These are phyloP conservation scores for Tetheella fluctuosa DNA, from an alignment of 2,888 invertebrate genomes.

Conservation along the genomic window DNA sequence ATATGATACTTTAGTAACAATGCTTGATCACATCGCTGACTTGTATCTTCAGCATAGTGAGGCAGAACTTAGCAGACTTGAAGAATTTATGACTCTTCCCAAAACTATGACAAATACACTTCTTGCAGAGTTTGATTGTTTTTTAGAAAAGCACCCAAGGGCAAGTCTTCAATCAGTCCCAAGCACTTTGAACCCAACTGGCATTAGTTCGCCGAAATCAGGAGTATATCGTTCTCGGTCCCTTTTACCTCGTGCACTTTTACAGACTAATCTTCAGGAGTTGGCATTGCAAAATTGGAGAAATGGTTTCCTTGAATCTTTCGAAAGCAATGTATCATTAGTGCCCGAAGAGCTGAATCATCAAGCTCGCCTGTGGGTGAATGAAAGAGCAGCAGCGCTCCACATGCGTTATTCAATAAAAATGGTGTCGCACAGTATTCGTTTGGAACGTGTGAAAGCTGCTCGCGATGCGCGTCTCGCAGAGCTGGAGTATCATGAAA, in stretches of 20 bases:
- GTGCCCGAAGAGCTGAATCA: slow-evolving; percentile 57
- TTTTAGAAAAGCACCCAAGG: slow-evolving; percentile 62
- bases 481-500: slow-evolving; percentile 61
- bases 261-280: slow-evolving; percentile 64
- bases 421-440: slow-evolving; percentile 60
- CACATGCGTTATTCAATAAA: slow-evolving; percentile 66
- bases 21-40: slow-evolving; percentile 54
- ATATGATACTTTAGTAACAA: slow-evolving; percentile 40
- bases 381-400: slow-evolving; percentile 52
- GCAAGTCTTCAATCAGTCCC: slow-evolving; percentile 14
- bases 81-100: slow-evolving; percentile 61
- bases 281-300: slow-evolving; percentile 62
- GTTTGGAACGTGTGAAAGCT: slow-evolving; percentile 61
- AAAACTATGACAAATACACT: slow-evolving; percentile 51
- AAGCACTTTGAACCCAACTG: slow-evolving; percentile 22
- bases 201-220: slow-evolving; percentile 23
- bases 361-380: slow-evolving; percentile 63
- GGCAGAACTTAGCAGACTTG: slow-evolving; percentile 58
- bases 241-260: slow-evolving; percentile 52
- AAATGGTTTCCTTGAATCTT: slow-evolving; percentile 70
- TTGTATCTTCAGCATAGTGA: slow-evolving; percentile 59
- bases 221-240: slow-evolving; percentile 22
- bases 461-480: slow-evolving; percentile 52
- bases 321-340: slow-evolving; percentile 51
- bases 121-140: slow-evolving; percentile 63